Percentiles rank a stretch among this genome's conserved stretches.
phyloP scores from a whole-genome alignment of 2,113 vertebrate genomes.

The Theristicus caerulescens region DNA sequence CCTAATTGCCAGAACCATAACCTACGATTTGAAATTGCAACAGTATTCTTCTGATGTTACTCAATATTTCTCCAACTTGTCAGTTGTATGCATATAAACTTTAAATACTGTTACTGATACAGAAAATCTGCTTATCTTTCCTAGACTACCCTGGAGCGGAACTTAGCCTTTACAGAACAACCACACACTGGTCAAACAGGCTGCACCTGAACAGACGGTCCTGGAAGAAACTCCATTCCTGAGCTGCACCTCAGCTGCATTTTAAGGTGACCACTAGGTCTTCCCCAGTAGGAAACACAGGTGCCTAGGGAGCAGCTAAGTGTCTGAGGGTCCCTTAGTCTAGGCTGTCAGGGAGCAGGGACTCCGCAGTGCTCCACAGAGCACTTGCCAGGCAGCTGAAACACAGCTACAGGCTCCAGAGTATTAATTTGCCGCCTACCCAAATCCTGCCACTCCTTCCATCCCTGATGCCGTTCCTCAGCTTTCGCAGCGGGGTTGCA shows the following conservation, averaged over 20 bases:
- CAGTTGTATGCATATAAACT: neutral
- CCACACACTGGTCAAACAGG: neutral
- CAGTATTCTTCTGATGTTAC: neutral
- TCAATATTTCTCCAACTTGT: neutral
- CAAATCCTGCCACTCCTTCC: neutral
- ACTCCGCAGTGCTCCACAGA: neutral
- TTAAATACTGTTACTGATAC: neutral
- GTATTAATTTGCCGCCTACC: neutral
- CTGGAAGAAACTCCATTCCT: neutral
- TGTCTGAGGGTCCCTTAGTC: neutral
- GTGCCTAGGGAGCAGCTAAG: neutral
- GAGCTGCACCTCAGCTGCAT: neutral
- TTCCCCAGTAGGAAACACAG: neutral
- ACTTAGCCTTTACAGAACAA: neutral
- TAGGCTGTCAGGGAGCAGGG: too few species aligned
- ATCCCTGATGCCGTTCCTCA: fast-evolving
- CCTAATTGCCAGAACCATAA: neutral
- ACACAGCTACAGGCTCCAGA: neutral
- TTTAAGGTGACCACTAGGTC: neutral
- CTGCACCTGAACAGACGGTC: fast-evolving
- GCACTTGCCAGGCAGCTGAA: neutral
- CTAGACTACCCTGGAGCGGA: neutral
- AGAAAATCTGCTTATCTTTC: neutral
- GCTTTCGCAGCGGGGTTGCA: fast-evolving
- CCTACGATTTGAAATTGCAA: neutral